Conservation (phyloP, 2,888 invertebrate genomes). For the Hypsopygia costalis region DNA sequence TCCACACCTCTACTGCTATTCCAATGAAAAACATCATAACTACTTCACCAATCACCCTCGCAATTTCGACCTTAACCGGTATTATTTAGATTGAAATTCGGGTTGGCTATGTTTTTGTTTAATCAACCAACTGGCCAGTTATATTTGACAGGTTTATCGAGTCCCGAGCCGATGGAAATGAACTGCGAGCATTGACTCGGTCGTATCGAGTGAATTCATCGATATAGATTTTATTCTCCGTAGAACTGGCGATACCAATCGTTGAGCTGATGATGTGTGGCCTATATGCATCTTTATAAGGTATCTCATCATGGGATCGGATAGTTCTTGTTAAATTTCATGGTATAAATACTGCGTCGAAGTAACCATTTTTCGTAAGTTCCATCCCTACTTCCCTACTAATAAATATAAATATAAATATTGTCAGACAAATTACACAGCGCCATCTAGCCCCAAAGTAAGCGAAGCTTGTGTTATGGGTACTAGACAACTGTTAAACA, state of each 20-base stretch:
- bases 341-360: too few species aligned
- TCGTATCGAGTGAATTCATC: conserved; percentile 1
- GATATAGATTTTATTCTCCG: conserved; percentile 3
- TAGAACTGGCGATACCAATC: not conserved
- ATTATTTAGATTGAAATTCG: not conserved
- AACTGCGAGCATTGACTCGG: conserved; percentile 17
- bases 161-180: conserved; percentile 19
- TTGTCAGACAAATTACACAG: too few species aligned
- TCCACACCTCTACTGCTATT: conserved; percentile 39
- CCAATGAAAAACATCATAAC: conserved; percentile 15
- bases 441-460: too few species aligned
- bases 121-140: conserved; percentile 29
- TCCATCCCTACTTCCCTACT: too few species aligned
- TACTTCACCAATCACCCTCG: conserved; percentile 1
- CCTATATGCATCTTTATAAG: too few species aligned
- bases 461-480: too few species aligned
- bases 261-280: too few species aligned
- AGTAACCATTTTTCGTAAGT: too few species aligned
- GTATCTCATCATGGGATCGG: too few species aligned
- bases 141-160: conserved; percentile 49
- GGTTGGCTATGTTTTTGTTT: conserved; percentile 19
- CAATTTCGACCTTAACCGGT: not conserved
- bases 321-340: too few species aligned
- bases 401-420: too few species aligned
- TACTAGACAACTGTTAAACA: too few species aligned